Base-by-base conservation (phyloP, 2,888 invertebrate species). In the Clanis bilineata region DNA sequence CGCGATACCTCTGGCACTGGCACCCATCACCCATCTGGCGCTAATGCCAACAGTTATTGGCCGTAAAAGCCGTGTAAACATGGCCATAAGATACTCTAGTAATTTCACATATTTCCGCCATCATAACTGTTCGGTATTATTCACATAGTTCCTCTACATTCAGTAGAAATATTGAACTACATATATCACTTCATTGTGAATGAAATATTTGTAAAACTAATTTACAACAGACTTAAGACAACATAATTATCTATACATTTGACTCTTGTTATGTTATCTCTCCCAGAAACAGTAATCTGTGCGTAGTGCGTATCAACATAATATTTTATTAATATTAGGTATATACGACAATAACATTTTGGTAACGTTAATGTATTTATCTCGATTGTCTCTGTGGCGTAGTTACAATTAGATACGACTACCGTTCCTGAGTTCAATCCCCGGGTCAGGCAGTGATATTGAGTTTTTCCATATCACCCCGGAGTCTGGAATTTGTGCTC, bases 41-140 rank as follows among this genome's bases (percentile, higher is more conserved):
- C 62, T 73, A 74, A 72, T 72, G 74, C 73, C 75, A 65, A 71
- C 73, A 78, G 76, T 79, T 73, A 80, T 75, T 69, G 76, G 67
- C 72, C 76, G 77, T 84, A 82, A 80, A 82, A 75, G 65, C 69
- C 71, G 74, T 82, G 80, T 83, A 82, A 85, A 83, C 81, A 83
- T 72, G 73, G 72, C 72, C 68, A 77, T 77, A 74, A 74, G 72
- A 68, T 62, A 56, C 58, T 71, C 66, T 15, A 32, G 32, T 10
- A 32, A 32, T 32, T 51, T 28, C 18, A 32, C 32, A 32, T 32
- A 32, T 18, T 25, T 45, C 1, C n/a, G n/a, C 25, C 5, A 4
- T n/a, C 3, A 15, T n/a, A 25, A n/a, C 5, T 23, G 12, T 12
- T 25, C 2, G 6, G n/a, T 23, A 25, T 25, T 23, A 4, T 25